Evolutionary conservation across 2,888 invertebrate species (phyloP).

Genomic region (Syrphus vitripennis): DNA sequence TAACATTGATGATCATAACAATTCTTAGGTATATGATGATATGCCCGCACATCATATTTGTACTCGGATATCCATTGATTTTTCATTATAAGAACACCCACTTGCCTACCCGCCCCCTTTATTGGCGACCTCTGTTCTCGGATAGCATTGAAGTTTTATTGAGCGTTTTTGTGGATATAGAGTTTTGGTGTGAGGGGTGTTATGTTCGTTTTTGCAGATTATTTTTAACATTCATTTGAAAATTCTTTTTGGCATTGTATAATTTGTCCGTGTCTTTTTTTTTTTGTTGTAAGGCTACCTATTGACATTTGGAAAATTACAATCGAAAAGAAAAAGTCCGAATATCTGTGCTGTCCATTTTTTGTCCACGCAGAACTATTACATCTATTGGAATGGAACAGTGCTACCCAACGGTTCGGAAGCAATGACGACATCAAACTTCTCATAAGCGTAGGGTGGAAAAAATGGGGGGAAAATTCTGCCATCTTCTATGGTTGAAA

Average conservation of each 20-base stretch:
- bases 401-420: no score
- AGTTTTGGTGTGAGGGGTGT: not conserved
- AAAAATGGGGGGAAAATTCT: no score
- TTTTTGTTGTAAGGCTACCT: not conserved
- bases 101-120: not conserved
- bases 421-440: no score
- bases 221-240: conserved; percentile 9
- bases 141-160: conserved; percentile 26
- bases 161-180: not conserved
- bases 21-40: conserved; percentile 6
- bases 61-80: conserved; percentile 33
- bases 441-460: no score
- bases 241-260: not conserved
- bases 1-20: conserved; percentile 45
- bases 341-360: no score
- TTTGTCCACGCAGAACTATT: no score
- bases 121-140: conserved; percentile 24
- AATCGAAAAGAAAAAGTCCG: no score
- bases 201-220: conserved; percentile 14
- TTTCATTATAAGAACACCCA: conserved; percentile 29
- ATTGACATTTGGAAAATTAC: not conserved
- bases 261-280: not conserved
- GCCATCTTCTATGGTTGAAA: no score
- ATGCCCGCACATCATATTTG: conserved; percentile 38
- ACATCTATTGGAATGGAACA: no score